Percentiles rank a stretch among this genome's conserved stretches.
Conservation (phyloP, 35 echinoderm and acorn worm species). For the Nesometra sesokonis region DNA sequence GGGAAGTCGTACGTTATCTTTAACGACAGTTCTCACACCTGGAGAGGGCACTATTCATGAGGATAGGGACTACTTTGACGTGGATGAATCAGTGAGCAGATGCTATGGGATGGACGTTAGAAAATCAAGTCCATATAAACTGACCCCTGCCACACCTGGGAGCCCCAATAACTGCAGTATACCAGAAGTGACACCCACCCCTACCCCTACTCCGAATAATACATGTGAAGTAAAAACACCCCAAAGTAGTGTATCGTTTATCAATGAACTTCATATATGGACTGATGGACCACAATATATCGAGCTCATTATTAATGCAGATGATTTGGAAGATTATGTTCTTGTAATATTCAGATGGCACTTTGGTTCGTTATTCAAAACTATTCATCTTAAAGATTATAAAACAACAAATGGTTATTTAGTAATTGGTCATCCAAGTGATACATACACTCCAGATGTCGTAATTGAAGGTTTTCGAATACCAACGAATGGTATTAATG, state of each 20-base stretch:
- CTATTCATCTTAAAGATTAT: slow-evolving; percentile 32
- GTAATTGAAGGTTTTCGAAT: background rate
- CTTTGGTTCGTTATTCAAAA: background rate
- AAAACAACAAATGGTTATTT: slow-evolving; percentile 53
- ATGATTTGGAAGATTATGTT: background rate
- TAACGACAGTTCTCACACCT: slow-evolving; percentile 49
- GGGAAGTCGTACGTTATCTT: slow-evolving; percentile 13
- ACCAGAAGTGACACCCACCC: background rate
- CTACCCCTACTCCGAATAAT: background rate
- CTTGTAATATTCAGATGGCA: background rate
- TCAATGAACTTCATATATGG: background rate
- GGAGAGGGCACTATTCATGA: slow-evolving; percentile 63
- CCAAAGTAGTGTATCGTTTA: background rate
- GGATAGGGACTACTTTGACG: slow-evolving; percentile 11
- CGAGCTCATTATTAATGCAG: background rate
- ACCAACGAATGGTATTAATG: slow-evolving; percentile 32
- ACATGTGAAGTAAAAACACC: background rate
- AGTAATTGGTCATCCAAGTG: slow-evolving; percentile 28
- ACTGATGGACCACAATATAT: background rate
- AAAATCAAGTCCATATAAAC: slow-evolving; percentile 36
- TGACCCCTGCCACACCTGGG: slow-evolving; percentile 28
- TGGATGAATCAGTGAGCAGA: slow-evolving; percentile 56
- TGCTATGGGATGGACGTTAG: slow-evolving; percentile 53
- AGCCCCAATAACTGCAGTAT: slow-evolving; percentile 20
- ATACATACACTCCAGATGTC: slow-evolving; percentile 20